Conservation (phyloP, 2,797 vertebrate genomes). For the Argentina silus region DNA sequence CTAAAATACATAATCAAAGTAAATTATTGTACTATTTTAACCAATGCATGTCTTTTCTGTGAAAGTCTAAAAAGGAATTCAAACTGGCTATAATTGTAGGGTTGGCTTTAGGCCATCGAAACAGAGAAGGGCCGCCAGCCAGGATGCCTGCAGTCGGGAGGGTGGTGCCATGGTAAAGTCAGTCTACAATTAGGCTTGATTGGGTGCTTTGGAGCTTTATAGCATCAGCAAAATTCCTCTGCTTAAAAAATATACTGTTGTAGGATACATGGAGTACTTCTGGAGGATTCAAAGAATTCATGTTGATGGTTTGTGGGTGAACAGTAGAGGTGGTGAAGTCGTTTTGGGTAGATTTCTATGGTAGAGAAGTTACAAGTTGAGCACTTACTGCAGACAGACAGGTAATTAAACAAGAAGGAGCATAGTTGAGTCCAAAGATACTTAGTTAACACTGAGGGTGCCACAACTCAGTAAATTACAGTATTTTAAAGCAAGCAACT, state of each 20-base stretch:
- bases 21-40: slow-evolving; percentile 38
- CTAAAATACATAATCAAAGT: slow-evolving; percentile 53
- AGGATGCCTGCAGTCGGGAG: slow-evolving; percentile 41
- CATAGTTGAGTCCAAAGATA: slow-evolving; percentile 20
- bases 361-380: slow-evolving; percentile 40
- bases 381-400: slow-evolving; percentile 25
- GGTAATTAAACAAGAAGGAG: slow-evolving; percentile 33
- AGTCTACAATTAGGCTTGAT: slow-evolving; percentile 66
- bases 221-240: slow-evolving; percentile 48
- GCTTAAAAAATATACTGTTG: slow-evolving; percentile 31
- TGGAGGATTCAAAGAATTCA: slow-evolving; percentile 16
- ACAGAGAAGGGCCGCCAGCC: slow-evolving; percentile 55
- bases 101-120: slow-evolving; percentile 47
- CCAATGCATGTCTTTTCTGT: slow-evolving; percentile 40
- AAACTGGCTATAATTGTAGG: slow-evolving; percentile 58
- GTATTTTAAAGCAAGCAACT: background rate
- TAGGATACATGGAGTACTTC: background rate
- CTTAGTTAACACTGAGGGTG: slow-evolving; percentile 2
- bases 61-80: slow-evolving; percentile 37
- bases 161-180: slow-evolving; percentile 51
- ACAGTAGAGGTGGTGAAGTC: slow-evolving; percentile 52
- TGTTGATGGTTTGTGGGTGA: slow-evolving; percentile 14
- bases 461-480: background rate
- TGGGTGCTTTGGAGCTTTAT: slow-evolving; percentile 56
- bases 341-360: slow-evolving; percentile 18